These are phyloP conservation scores for Ia io DNA, from an alignment of 2,113 vertebrate genomes.

Conservation along the genomic window DNA sequence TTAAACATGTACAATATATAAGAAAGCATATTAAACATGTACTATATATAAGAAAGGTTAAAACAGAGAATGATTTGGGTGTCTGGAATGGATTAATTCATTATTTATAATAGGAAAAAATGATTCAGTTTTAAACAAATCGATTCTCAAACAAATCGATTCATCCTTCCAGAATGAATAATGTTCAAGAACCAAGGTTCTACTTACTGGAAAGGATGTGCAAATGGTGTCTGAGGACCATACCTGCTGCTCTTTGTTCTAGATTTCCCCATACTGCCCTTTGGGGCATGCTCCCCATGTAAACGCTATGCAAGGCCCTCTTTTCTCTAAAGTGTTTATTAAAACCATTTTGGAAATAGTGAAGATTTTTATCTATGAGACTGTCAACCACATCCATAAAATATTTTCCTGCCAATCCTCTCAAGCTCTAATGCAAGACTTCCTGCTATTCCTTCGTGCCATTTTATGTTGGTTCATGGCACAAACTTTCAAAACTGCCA, in stretches of 20 bases:
- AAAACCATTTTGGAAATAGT: conserved; percentile 3
- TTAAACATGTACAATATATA: too few species aligned
- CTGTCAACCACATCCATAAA: neutral
- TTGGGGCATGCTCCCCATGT: too few species aligned
- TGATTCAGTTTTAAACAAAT: too few species aligned
- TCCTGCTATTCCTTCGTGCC: neutral
- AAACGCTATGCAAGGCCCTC: neutral
- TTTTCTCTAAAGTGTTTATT: conserved; percentile 33
- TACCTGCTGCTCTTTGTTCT: neutral
- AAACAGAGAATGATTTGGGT: too few species aligned
- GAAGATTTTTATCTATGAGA: conserved; percentile 16
- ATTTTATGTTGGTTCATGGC: conserved; percentile 41
- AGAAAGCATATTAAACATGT: too few species aligned
- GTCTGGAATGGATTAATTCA: too few species aligned
- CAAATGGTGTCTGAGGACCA: neutral
- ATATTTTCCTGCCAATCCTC: conserved; percentile 25
- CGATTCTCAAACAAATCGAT: too few species aligned
- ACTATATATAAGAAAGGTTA: too few species aligned
- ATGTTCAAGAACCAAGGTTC: too few species aligned
- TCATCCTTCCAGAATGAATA: too few species aligned
- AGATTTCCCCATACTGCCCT: neutral
- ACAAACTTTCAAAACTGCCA: conserved; percentile 35
- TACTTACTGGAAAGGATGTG: neutral
- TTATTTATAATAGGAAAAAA: too few species aligned
- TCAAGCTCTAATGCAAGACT: conserved; percentile 20